Conservation (phyloP, 2,113 vertebrate species). For the Dipodomys merriami region DNA sequence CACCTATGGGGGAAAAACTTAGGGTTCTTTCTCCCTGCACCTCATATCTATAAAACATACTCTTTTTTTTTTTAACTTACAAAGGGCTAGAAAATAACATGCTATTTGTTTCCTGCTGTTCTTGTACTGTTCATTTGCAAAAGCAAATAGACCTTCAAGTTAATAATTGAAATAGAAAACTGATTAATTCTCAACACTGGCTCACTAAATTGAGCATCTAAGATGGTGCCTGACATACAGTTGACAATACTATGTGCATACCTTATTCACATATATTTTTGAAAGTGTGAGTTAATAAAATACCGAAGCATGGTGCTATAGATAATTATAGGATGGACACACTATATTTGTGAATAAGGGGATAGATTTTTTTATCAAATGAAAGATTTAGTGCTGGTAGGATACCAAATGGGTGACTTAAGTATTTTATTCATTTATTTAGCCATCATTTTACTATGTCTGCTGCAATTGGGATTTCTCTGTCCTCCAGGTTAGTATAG, state of each 20-base stretch:
- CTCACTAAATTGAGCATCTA: neutral
- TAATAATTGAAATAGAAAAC: slow-evolving; percentile 53
- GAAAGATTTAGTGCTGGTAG: neutral
- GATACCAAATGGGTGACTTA: slow-evolving; percentile 38
- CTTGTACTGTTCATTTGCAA: slow-evolving; percentile 43
- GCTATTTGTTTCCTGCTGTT: slow-evolving; percentile 50
- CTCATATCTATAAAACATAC: neutral
- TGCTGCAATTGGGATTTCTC: neutral
- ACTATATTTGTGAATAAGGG: slow-evolving; percentile 52
- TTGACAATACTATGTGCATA: neutral
- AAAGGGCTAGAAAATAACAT: slow-evolving; percentile 28
- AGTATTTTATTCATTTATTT: slow-evolving; percentile 28
- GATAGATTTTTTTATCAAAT: slow-evolving; percentile 36
- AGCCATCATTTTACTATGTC: neutral
- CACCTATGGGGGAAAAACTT: neutral
- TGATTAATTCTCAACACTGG: slow-evolving; percentile 9
- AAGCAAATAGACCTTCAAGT: slow-evolving; percentile 49
- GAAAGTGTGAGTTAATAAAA: slow-evolving; percentile 28
- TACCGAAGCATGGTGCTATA: neutral
- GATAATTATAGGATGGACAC: slow-evolving; percentile 18
- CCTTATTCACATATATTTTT: neutral
- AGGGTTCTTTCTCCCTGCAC: neutral
- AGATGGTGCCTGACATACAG: neutral
- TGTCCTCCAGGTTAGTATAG: too few species aligned
- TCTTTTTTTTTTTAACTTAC: neutral